Evolutionary conservation across 2,888 invertebrate genomes (phyloP).

Genomic region (Acrocyrtus sp.): DNA sequence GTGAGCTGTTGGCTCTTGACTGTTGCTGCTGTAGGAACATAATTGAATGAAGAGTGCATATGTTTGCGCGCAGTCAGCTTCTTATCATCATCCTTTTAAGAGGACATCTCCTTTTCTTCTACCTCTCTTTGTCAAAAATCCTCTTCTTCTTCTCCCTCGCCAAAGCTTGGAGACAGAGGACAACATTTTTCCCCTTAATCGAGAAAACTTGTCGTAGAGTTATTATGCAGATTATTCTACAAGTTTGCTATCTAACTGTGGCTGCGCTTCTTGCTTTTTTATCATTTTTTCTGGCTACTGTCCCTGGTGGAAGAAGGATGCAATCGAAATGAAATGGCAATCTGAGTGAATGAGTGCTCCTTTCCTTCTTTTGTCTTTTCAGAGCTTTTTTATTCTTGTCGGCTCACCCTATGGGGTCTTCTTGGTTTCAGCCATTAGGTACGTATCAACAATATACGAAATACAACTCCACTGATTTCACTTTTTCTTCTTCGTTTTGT

Average conservation of each 20-base stretch:
- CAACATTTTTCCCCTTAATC: constrained; percentile 32
- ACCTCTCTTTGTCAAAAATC: no score
- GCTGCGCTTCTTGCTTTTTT: constrained; percentile 1
- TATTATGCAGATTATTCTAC: background rate
- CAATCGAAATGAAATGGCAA: background rate
- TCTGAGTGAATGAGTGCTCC: background rate
- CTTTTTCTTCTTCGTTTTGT: background rate
- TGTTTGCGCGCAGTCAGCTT: no score
- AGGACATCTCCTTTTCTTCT: no score
- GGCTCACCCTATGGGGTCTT: no score
- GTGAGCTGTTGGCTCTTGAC: no score
- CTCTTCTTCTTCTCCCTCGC: background rate
- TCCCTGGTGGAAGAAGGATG: background rate
- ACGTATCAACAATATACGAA: background rate
- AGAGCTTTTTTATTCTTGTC: constrained; percentile 8
- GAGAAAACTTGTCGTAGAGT: constrained; percentile 30
- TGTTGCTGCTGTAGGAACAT: no score
- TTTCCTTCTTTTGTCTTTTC: background rate
- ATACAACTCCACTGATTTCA: background rate
- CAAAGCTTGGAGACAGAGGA: constrained; percentile 10
- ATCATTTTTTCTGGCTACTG: background rate
- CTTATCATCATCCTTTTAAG: background rate
- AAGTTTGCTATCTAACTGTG: background rate
- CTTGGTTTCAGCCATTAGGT: background rate
- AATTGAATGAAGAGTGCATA: background rate